These are phyloP conservation scores for Pongo pygmaeus DNA, from an alignment of 2,113 vertebrate species.

Conservation along the genomic window DNA sequence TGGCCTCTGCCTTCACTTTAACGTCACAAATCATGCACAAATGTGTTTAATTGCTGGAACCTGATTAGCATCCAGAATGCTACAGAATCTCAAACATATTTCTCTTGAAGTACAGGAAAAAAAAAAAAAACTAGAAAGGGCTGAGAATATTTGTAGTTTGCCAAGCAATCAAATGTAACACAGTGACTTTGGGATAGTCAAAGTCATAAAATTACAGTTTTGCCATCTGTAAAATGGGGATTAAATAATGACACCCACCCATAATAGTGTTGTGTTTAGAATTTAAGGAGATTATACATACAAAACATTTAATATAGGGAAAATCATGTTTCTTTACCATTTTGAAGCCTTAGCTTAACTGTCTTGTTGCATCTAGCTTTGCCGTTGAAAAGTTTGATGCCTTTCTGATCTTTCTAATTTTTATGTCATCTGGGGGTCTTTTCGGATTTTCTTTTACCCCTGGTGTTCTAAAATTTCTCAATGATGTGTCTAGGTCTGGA, in stretches of 20 bases:
- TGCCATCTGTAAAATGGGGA: neutral
- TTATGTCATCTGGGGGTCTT: neutral
- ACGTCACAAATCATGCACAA: neutral
- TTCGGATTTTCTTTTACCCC: neutral
- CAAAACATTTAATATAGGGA: neutral
- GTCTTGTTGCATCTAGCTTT: neutral
- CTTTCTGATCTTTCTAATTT: neutral
- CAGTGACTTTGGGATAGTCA: neutral
- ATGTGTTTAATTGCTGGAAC: neutral
- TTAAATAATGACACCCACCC: neutral
- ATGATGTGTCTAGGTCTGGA: neutral
- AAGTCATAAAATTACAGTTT: neutral
- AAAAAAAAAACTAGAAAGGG: neutral
- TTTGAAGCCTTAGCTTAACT: neutral
- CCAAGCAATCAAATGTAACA: neutral
- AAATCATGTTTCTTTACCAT: neutral
- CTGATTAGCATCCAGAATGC: slow-evolving; percentile 11
- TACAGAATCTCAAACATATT: neutral
- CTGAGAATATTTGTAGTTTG: neutral
- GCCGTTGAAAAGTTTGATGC: neutral
- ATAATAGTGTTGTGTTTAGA: neutral
- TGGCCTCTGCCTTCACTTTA: neutral
- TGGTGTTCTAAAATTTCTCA: neutral
- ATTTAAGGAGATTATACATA: neutral
- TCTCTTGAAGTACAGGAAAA: neutral